Base-by-base conservation (phyloP, 2,797 vertebrate genomes). In the Lophius americanus region DNA sequence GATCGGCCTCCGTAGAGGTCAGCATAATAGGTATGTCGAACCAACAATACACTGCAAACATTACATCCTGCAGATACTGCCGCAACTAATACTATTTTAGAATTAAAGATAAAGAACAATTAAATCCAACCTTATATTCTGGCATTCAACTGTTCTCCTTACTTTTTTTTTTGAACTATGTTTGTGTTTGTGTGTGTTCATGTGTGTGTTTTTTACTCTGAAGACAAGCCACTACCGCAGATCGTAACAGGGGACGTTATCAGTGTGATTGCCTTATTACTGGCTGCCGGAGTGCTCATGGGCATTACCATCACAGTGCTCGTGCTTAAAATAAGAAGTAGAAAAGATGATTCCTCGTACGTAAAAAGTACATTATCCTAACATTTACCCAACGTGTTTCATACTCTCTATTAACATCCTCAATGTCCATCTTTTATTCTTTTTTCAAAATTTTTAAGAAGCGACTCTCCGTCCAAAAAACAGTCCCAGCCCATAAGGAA, bases 1-100 rank as follows among this genome's bases (percentile, higher is more conserved):
- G 94, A 11, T 97, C 96, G 0, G 96, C 91, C 60, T 92, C 95
- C 58, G 95, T 97, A 84, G 97, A 98, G 52, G 94, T 99, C 89
- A 97, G 95, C 83, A 87, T 99, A 63, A 96, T 96, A 94, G 98
- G 98, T 99, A 95, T 70, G 93, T 32, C 60, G 43, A 44, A 44
- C 12, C 43, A 43, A 7, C 14, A 33, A 23, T 46, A 46, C n/a
- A 23, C 48, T 33, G 44, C 13, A 4, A 14, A n/a, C 46, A 14
- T 47, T 5, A 47, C 46, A 7, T 44, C 9, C 8, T 49, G n/a
- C 32, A 3, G 46, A 6, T 9, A 12, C 10, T 51, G 23, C 14
- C 23, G 23, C 2, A 6, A n/a, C 46, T 50, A 7, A 1, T 49
- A 14, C 47, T 23, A 14, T 49, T 49, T 49, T 10, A 51, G 10